Percentiles rank a stretch among this genome's conserved stretches.
These are phyloP conservation scores for Tipula lateralis DNA, from an alignment of 2,888 invertebrate genomes.

Conservation along the genomic window DNA sequence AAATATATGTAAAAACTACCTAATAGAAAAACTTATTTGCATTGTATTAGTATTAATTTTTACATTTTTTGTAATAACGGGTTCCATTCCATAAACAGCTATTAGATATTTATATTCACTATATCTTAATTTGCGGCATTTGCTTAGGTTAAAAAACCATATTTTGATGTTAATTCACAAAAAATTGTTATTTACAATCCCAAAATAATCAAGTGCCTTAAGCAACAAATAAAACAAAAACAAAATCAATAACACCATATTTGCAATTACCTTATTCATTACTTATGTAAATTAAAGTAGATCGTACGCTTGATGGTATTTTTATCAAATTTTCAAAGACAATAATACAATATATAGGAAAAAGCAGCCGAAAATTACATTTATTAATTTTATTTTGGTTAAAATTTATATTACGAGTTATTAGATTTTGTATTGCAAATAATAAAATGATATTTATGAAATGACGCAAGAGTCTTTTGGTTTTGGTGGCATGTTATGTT, in stretches of 20 bases:
- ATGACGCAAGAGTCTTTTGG: slow-evolving; percentile 47
- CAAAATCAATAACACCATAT: neutral
- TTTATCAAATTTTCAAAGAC: neutral
- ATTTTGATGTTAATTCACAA: neutral
- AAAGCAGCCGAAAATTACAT: neutral
- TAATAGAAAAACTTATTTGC: neutral
- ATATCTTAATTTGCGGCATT: no score
- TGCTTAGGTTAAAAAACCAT: no score
- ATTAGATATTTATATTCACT: neutral
- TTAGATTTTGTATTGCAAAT: neutral
- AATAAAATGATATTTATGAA: slow-evolving; percentile 36
- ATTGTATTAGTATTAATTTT: neutral
- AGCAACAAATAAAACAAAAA: neutral
- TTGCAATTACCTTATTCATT: neutral
- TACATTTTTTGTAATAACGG: neutral
- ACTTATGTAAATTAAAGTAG: neutral
- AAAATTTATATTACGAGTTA: neutral
- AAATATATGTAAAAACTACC: no score
- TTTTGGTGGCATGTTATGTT: neutral
- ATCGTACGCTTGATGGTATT: neutral
- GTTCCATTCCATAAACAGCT: neutral
- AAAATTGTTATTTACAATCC: neutral
- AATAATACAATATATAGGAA: neutral
- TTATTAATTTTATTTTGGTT: neutral
- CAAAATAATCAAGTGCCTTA: neutral